A percentile compares a stretch with the other conserved stretches of the same genome.
These are phyloP conservation scores for Circaetus gallicus DNA, from an alignment of 2,113 vertebrate species.

Conservation along the genomic window DNA sequence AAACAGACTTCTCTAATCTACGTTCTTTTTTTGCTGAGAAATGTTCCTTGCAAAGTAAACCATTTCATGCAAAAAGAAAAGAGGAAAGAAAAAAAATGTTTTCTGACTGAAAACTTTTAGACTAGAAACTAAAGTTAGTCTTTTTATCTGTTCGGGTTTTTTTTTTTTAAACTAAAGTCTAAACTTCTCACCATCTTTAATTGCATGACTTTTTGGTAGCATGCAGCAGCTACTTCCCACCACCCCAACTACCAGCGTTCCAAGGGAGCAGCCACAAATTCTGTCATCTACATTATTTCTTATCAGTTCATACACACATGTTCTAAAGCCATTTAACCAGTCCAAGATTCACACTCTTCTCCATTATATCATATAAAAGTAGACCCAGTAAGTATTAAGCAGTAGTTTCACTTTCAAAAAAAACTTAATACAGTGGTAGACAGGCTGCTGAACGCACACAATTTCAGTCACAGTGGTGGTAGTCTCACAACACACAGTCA, in stretches of 20 bases:
- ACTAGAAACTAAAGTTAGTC: not conserved
- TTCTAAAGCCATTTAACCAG: not conserved
- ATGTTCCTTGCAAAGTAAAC: not conserved
- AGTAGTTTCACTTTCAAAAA: not conserved
- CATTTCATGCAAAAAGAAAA: not conserved
- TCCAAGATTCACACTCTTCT: not conserved
- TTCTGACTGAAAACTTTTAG: not conserved
- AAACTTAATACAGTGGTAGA: not conserved
- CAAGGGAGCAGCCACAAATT: not conserved
- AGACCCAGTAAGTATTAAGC: not conserved
- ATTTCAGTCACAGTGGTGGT: not conserved
- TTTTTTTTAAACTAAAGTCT: not conserved
- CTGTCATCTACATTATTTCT: not conserved
- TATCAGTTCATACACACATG: not conserved
- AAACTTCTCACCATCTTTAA: not conserved
- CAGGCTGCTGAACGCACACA: not conserved
- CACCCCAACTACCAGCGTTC: not conserved
- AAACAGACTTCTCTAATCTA: not conserved
- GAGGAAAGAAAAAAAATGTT: not conserved
- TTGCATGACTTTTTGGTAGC: not conserved
- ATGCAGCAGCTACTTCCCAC: not conserved
- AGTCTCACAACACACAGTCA: not conserved
- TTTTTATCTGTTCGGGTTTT: not conserved
- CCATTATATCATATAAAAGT: not conserved
- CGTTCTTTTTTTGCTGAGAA: not conserved